Base-by-base conservation (phyloP, 2,113 vertebrate species). In the Nesoenas mayeri region DNA sequence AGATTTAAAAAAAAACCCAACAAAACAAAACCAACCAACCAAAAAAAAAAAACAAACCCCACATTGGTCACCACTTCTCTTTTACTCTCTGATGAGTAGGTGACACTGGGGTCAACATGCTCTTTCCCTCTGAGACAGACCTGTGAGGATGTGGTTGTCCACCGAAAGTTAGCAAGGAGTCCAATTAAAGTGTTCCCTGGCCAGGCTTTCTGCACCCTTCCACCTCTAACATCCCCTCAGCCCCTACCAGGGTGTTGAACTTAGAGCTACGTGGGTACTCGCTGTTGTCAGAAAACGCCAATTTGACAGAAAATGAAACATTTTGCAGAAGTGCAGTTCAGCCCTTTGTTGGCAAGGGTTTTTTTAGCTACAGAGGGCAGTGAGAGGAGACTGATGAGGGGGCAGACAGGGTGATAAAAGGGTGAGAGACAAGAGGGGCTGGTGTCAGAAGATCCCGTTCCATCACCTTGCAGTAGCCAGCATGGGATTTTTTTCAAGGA, bases 231-330 rank as follows among this genome's bases (percentile, higher is more conserved):
- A 57, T 57, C 66, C 50, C 88, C 20, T 31, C 40, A 82, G 54
- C 17, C 57, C 26, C 28, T 94, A 61, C 65, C 42, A 78, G 14
- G 24, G 8, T 54, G 32, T 31, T 0, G 0, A 64, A 56, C 2
- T 5, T 71, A 32, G 53, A 60, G 73, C 31, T 82, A 3, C 0
- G 1, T 34, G 53, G 16, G 36, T 62, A 53, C 26, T 85, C 12
- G 1, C 32, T 48, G 28, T 38, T 84, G 47, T 92, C 80, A 84
- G 34, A 82, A 85, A 82, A 87, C 6, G 24, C 53, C 24, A 24
- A 6, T 75, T 84, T 84, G 57, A 61, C 48, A 34, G 53, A 92
- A 92, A 67, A 5, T 0, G 0, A 61, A 42, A 28, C 0, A 0
- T 72, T 89, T 69, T 82, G 40, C 54, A 47, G 38, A 81, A 81